These are phyloP conservation scores for Lagodon rhomboides DNA, from an alignment of 2,797 vertebrate species.

Conservation along the genomic window DNA sequence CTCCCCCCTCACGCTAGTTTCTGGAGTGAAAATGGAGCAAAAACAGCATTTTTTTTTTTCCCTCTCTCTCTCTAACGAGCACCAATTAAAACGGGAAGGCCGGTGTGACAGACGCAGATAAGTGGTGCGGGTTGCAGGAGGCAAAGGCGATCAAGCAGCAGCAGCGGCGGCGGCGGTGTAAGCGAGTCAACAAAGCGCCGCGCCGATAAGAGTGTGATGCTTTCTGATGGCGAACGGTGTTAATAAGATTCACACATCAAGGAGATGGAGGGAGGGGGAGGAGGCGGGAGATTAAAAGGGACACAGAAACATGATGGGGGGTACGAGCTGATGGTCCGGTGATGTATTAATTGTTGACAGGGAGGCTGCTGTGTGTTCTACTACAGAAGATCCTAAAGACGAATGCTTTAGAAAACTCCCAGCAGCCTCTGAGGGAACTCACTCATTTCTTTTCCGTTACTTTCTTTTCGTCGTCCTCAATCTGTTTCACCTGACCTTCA, in stretches of 20 bases:
- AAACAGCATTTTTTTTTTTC: constrained; percentile 39
- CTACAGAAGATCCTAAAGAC: neutral
- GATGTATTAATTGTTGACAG: constrained; percentile 28
- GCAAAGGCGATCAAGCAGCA: neutral
- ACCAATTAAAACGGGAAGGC: constrained; percentile 59
- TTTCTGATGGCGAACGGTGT: constrained; percentile 19
- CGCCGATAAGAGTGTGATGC: constrained; percentile 1
- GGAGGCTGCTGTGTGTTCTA: no score
- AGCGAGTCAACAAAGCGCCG: constrained; percentile 1
- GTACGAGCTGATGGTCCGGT: constrained; percentile 3
- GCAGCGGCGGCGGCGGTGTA: neutral
- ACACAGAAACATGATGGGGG: neutral
- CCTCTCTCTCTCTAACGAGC: constrained; percentile 38
- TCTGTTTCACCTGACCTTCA: neutral
- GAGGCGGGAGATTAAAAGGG: constrained; percentile 12
- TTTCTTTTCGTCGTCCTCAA: neutral
- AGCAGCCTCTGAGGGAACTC: neutral
- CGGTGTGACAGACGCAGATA: constrained; percentile 28
- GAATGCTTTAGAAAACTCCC: neutral
- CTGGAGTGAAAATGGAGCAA: constrained; percentile 42
- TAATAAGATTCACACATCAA: constrained; percentile 55
- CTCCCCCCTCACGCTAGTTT: constrained; percentile 3
- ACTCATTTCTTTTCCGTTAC: neutral
- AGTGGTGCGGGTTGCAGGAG: neutral
- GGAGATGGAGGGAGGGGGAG: neutral